phyloP scores from a whole-genome alignment of 2,888 invertebrate species.

The Patella caerulea region DNA sequence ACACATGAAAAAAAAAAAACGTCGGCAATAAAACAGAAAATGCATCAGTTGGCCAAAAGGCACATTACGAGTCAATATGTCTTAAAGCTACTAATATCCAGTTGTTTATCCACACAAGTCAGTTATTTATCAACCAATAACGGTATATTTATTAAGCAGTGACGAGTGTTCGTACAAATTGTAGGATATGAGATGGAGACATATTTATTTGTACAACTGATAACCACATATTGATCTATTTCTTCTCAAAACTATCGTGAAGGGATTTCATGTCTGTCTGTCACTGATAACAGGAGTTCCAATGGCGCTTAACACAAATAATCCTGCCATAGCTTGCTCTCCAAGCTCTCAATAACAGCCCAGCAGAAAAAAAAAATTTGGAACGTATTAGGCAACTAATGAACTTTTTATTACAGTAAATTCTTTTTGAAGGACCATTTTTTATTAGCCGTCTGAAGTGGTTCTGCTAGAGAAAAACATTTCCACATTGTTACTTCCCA shows the following conservation, averaged over 20 bases:
- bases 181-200: background rate
- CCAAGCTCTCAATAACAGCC: background rate
- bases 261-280: slow-evolving; percentile 19
- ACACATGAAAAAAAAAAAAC: no score
- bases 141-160: slow-evolving; percentile 17
- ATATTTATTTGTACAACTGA: slow-evolving; percentile 21
- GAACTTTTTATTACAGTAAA: slow-evolving; percentile 1
- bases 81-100: background rate
- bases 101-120: slow-evolving; percentile 20
- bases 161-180: slow-evolving; percentile 10
- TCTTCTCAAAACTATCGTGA: slow-evolving; percentile 24
- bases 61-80: background rate
- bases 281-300: slow-evolving; percentile 5
- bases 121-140: slow-evolving; percentile 26
- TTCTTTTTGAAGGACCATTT: background rate
- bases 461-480: background rate
- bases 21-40: no score
- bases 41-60: no score
- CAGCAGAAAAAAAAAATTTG: background rate
- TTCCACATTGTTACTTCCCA: slow-evolving; percentile 9
- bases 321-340: background rate
- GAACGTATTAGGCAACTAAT: slow-evolving; percentile 6
- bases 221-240: slow-evolving; percentile 27
- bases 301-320: slow-evolving; percentile 1
- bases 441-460: slow-evolving; percentile 4